Base-by-base conservation (phyloP, 2,797 vertebrate species). In the Eptatretus atami region DNA sequence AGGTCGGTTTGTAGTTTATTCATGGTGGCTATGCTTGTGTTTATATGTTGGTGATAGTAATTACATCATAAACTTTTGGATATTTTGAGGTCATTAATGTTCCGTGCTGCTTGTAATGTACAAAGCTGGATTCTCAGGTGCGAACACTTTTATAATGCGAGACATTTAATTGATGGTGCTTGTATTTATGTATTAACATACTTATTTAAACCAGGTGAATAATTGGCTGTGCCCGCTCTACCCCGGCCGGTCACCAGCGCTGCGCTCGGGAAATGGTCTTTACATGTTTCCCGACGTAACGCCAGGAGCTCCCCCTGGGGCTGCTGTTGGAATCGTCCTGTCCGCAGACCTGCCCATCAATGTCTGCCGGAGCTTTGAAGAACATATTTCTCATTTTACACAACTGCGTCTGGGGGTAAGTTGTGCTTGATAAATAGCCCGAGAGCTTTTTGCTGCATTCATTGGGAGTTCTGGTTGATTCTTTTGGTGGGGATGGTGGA, bases 271-370 rank as follows among this genome's bases (percentile, higher is more conserved):
- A 69, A 83, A 77, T 0, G 92, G 88, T 12, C 86, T 88, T 69
- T 98, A 83, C 70, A 95, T 98, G 87, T 98, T 98, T 68, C 90
- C 92, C 2, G 83, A 98, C 72, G 74, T 84, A 66, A 86, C 88
- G 83, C 79, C 84, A 3, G 78, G 82, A 44, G 64, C 72, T 2
- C 76, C 82, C 1, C n/a, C 57, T 25, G 86, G 85, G 19, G 86
- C 82, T 64, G 88, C 83, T 0, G 86, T 95, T 3, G 92, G 92
- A 2, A 82, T 98, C 9, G 87, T 98, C 65, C 71, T 98, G 66
- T 96, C 92, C 15, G 78, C 86, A 11, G 87, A 90, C 66, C 78
- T 96, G 67, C 82, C 87, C 24, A 72, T 74, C 63, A 70, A 77
- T 53, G 76, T 83, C 67, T 72, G 80, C 72, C 76, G 77, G 65